Evolutionary conservation across 2,888 invertebrate species (phyloP).

Genomic region (Hydrotaea diabolus): DNA sequence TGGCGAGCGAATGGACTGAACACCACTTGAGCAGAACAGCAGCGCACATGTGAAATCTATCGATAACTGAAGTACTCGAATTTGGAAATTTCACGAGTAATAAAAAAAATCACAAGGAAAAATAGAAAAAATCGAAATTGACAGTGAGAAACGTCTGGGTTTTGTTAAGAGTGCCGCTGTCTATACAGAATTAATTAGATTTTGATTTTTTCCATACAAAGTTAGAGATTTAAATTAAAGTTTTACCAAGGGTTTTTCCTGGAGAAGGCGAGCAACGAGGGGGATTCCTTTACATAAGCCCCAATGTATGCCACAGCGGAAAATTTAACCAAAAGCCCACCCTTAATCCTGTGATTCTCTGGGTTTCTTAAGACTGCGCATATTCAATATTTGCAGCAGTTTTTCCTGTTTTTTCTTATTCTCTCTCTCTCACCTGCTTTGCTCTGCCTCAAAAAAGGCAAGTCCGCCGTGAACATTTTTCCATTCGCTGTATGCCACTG

Average conservation of each 20-base stretch:
- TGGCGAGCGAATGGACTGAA: too few species aligned
- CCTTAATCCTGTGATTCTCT: conserved; percentile 41
- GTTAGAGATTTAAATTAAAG: background rate
- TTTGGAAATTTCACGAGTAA: background rate
- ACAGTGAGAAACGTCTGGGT: too few species aligned
- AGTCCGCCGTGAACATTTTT: background rate
- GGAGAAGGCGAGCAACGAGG: background rate
- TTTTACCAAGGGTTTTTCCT: too few species aligned
- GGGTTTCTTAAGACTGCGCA: background rate
- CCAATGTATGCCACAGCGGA: background rate
- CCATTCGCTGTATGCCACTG: too few species aligned
- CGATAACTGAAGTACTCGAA: background rate
- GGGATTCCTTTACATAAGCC: conserved; percentile 60
- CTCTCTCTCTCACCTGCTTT: background rate
- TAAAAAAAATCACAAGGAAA: background rate
- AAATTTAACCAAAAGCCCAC: background rate
- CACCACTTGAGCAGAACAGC: background rate
- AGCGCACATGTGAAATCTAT: background rate
- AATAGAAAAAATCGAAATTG: background rate
- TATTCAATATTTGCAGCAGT: background rate
- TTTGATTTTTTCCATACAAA: background rate
- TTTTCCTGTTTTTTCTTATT: background rate
- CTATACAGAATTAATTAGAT: background rate
- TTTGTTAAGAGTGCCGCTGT: too few species aligned
- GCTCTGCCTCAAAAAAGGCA: background rate